Percentiles rank a stretch among this genome's conserved stretches.
Conservation (phyloP, 2,797 vertebrate genomes). For the Notolabrus celidotus region DNA sequence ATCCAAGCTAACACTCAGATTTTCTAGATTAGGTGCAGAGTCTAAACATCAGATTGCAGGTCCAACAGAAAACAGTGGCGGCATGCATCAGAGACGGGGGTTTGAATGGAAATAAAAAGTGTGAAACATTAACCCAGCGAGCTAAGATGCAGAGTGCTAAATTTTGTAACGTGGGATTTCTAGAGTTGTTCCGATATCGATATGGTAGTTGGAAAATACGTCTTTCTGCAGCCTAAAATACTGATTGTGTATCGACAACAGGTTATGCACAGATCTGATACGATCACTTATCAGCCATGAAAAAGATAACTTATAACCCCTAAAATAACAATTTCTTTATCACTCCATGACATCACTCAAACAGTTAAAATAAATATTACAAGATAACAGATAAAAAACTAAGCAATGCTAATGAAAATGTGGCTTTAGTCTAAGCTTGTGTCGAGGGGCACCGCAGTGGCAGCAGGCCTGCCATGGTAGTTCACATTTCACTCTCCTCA, state of each 20-base stretch:
- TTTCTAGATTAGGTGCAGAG: constrained; percentile 32
- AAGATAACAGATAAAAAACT: background rate
- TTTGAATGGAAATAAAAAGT: constrained; percentile 22
- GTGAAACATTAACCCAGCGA: constrained; percentile 26
- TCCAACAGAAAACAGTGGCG: constrained; percentile 75
- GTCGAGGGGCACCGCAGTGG: background rate
- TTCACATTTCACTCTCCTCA: no score
- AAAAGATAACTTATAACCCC: no score
- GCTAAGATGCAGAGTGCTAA: constrained; percentile 34
- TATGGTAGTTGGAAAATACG: background rate
- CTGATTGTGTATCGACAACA: background rate
- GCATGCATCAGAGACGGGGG: constrained; percentile 65
- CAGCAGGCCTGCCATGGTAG: no score
- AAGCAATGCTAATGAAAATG: background rate
- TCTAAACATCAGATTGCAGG: constrained; percentile 70
- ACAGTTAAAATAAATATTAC: no score
- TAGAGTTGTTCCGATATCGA: background rate
- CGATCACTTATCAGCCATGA: no score
- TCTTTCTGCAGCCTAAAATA: background rate
- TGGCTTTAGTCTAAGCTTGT: background rate
- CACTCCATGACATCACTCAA: no score
- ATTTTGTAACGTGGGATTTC: background rate
- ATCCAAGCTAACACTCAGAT: constrained; percentile 52
- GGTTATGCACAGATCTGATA: no score
- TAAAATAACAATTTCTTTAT: no score